A percentile compares a stretch with the other conserved stretches of the same genome.
Conservation (phyloP, 2,888 invertebrate species). For the Callimorpha dominula region DNA sequence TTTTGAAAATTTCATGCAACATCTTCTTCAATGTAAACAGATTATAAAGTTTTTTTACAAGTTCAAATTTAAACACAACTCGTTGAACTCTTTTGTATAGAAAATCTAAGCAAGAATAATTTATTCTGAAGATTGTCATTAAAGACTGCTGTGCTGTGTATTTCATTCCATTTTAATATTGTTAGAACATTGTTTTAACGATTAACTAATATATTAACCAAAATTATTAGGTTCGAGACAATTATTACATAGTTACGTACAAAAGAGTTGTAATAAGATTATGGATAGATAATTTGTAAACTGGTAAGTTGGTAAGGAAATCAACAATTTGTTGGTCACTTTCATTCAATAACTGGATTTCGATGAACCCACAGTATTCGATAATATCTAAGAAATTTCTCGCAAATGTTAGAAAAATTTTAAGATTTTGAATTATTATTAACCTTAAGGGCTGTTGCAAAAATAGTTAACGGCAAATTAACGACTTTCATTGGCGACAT, state of each 20-base stretch:
- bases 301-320: slow-evolving; percentile 3
- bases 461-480: too few relatives aligned
- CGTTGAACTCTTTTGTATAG: slow-evolving; percentile 21
- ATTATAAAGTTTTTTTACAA: too few relatives aligned
- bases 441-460: too few relatives aligned
- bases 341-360: not conserved
- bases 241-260: not conserved
- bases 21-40: too few relatives aligned
- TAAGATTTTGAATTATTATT: not conserved
- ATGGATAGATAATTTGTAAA: not conserved
- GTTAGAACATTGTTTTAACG: not conserved
- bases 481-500: too few relatives aligned
- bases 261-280: not conserved
- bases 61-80: not conserved
- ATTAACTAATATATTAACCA: not conserved
- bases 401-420: not conserved
- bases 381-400: not conserved
- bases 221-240: not conserved
- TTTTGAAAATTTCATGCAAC: too few relatives aligned
- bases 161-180: not conserved
- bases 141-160: not conserved
- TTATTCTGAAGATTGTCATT: not conserved
- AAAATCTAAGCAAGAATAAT: not conserved
- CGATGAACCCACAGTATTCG: not conserved
- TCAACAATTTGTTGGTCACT: not conserved